phyloP scores from a whole-genome alignment of 1,140 invertebrate genomes.

The Hycleus cichorii region DNA sequence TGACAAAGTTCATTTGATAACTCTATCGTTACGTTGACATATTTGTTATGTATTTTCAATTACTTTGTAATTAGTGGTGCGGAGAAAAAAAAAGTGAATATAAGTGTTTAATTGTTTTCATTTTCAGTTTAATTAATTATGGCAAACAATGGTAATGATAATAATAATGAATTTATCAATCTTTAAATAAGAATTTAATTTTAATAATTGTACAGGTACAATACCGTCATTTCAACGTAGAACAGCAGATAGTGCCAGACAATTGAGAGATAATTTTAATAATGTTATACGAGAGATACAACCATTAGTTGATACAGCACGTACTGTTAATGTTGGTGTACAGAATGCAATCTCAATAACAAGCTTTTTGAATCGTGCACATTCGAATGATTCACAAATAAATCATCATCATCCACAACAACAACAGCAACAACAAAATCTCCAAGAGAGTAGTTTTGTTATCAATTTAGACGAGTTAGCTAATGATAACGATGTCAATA shows the following conservation, averaged over 20 bases:
- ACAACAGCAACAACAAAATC: slow-evolving; percentile 11
- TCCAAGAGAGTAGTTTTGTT: slow-evolving; percentile 21
- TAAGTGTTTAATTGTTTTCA: too few species aligned
- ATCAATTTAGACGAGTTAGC: slow-evolving; percentile 31
- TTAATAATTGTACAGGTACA: not conserved
- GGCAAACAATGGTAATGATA: too few species aligned
- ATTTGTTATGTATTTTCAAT: too few species aligned
- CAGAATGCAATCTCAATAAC: slow-evolving; percentile 22
- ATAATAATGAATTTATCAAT: too few species aligned
- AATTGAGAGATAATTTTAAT: slow-evolving; percentile 47
- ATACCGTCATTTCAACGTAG: slow-evolving; percentile 35
- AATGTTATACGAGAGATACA: slow-evolving; percentile 47
- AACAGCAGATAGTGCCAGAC: slow-evolving; percentile 42
- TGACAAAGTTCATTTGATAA: too few species aligned
- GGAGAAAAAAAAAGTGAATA: too few species aligned
- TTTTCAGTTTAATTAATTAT: too few species aligned
- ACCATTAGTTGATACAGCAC: slow-evolving; percentile 45
- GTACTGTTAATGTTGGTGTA: slow-evolving; percentile 36
- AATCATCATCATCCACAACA: slow-evolving; percentile 2
- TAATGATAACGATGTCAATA: slow-evolving; percentile 1
- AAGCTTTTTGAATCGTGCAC: slow-evolving; percentile 30
- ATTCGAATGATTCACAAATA: slow-evolving; percentile 18
- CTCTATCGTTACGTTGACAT: too few species aligned
- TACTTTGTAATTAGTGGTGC: too few species aligned
- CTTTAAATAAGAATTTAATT: too few species aligned